Evolutionary conservation across 2,797 vertebrate genomes (phyloP).

Genomic region (Austrolebias charrua): DNA sequence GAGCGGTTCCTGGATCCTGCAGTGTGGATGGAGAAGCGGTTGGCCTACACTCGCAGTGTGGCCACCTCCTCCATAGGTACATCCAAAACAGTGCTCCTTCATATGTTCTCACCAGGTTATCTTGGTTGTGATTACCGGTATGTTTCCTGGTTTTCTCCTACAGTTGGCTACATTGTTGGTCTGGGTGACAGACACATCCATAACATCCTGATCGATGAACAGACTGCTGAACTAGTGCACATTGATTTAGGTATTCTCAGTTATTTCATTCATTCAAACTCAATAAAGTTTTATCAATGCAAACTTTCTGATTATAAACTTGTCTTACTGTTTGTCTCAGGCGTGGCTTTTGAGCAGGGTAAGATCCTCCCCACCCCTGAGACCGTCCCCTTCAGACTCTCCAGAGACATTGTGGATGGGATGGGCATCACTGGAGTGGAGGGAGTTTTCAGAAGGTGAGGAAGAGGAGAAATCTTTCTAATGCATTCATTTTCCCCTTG

Average conservation of each 20-base stretch:
- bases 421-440: conserved; percentile 98
- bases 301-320: not conserved
- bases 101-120: not conserved
- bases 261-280: not conserved
- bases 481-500: not conserved
- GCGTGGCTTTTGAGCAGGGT: conserved; percentile 98
- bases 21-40: conserved; percentile 94
- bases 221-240: conserved; percentile 94
- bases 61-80: conserved; percentile 98
- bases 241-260: conserved; percentile 89
- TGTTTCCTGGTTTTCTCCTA: conserved; percentile 16
- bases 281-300: not conserved
- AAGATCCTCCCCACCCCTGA: conserved; percentile 98
- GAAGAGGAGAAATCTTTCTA: not conserved
- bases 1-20: conserved; percentile 95
- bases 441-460: conserved; percentile 95
- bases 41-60: conserved; percentile 97
- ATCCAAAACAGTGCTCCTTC: not conserved
- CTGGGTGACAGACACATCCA: conserved; percentile 97
- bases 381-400: conserved; percentile 96
- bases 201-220: conserved; percentile 95
- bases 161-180: conserved; percentile 97
- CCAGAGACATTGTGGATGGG: conserved; percentile 95
- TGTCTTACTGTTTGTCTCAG: conserved; percentile 60
- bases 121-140: too few relatives aligned